These are phyloP conservation scores for Plodia interpunctella DNA, from an alignment of 1,140 invertebrate genomes.

Conservation along the genomic window DNA sequence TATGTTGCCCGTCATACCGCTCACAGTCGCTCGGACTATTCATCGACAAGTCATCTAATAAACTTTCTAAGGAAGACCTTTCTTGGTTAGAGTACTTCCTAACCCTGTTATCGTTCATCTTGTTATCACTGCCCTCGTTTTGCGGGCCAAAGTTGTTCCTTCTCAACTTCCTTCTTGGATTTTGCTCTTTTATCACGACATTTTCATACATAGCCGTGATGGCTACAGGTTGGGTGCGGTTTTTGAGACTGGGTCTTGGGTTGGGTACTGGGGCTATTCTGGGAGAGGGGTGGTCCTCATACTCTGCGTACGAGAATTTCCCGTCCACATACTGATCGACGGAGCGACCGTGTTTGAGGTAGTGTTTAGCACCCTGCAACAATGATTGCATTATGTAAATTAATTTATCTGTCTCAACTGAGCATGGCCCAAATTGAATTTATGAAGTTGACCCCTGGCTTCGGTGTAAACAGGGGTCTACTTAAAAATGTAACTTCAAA, in stretches of 20 bases:
- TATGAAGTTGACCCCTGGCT: no score
- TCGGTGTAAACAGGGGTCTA: no score
- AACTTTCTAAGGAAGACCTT: constrained; percentile 81
- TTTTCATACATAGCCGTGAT: constrained; percentile 86
- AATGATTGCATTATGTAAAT: constrained; percentile 16
- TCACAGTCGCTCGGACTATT: constrained; percentile 67
- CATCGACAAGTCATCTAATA: constrained; percentile 77
- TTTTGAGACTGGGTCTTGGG: constrained; percentile 63
- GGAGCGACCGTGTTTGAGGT: constrained; percentile 82
- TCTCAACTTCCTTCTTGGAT: constrained; percentile 83
- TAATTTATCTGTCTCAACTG: neutral
- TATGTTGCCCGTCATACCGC: constrained; percentile 52
- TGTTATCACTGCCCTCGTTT: constrained; percentile 79
- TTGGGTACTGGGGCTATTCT: constrained; percentile 61
- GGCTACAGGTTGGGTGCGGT: constrained; percentile 81
- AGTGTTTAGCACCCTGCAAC: constrained; percentile 76
- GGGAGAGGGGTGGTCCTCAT: constrained; percentile 75
- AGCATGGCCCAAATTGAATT: no score
- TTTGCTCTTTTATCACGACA: constrained; percentile 83
- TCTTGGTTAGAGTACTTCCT: constrained; percentile 73
- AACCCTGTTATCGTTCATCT: constrained; percentile 54
- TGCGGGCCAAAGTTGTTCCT: constrained; percentile 78
- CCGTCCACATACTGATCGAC: constrained; percentile 86
- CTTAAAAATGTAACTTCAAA: no score
- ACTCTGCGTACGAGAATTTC: constrained; percentile 71